Evolutionary conservation across 2,797 vertebrate genomes (phyloP).

Genomic region (Phalloptychus januarius): DNA sequence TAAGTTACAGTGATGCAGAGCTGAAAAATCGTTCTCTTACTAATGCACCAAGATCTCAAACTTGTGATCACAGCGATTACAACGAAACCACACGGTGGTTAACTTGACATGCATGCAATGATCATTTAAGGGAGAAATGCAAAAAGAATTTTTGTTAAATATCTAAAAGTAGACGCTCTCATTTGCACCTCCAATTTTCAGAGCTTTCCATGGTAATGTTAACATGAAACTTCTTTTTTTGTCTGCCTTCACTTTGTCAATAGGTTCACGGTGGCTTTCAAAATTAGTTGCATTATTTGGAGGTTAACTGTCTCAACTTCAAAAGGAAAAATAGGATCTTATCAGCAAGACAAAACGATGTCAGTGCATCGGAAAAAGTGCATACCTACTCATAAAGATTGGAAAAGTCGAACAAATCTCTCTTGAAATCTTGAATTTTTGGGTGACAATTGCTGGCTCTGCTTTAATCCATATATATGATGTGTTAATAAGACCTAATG

Average conservation of each 20-base stretch:
- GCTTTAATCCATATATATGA: background rate
- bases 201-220: too few relatives aligned
- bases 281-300: background rate
- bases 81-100: constrained; percentile 47
- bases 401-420: constrained; percentile 3
- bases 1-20: background rate
- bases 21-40: too few relatives aligned
- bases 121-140: constrained; percentile 6
- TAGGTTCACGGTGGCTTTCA: background rate
- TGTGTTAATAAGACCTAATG: background rate
- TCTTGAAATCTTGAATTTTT: background rate
- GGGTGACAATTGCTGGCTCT: background rate
- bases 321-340: background rate
- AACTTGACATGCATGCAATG: constrained; percentile 10
- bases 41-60: constrained; percentile 12
- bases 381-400: background rate
- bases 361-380: background rate
- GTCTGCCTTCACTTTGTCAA: too few relatives aligned
- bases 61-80: constrained; percentile 23
- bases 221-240: background rate
- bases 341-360: constrained; percentile 1
- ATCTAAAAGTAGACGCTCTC: background rate
- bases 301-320: background rate
- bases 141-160: background rate
- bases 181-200: background rate